Evolutionary conservation across 2,888 invertebrate species (phyloP).

Genomic region (Entomobrya proxima): DNA sequence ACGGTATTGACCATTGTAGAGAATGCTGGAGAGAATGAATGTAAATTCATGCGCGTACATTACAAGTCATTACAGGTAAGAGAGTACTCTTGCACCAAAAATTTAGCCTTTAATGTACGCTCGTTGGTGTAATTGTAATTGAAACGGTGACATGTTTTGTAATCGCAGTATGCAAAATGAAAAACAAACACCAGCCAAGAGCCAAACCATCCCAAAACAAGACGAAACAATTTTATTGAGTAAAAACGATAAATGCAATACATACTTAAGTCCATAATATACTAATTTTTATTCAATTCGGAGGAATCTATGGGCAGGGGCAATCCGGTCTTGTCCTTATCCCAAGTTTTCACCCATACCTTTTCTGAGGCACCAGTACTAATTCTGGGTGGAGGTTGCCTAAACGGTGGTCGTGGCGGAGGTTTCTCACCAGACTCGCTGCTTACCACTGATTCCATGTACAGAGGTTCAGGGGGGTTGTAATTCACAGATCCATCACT

Average conservation of each 20-base stretch:
- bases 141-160: too few relatives aligned
- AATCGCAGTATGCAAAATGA: too few relatives aligned
- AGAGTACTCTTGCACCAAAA: too few relatives aligned
- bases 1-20: too few relatives aligned
- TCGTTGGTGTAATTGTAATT: too few relatives aligned
- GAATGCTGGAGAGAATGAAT: too few relatives aligned
- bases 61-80: too few relatives aligned
- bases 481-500: conserved; percentile 48
- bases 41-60: too few relatives aligned
- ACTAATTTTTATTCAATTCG: conserved; percentile 43
- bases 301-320: conserved; percentile 56
- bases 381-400: conserved; percentile 55
- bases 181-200: too few relatives aligned
- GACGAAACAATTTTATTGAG: neutral
- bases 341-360: conserved; percentile 69
- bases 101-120: too few relatives aligned
- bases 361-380: conserved; percentile 56
- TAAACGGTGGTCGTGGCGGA: conserved; percentile 24
- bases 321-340: conserved; percentile 64
- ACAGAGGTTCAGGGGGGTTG: conserved; percentile 62
- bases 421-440: conserved; percentile 58
- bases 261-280: neutral
- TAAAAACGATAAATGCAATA: conserved; percentile 7
- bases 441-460: conserved; percentile 60
- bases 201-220: too few relatives aligned